Evolutionary conservation across 2,888 invertebrate genomes (phyloP).

Genomic region (Melitaea athalia): DNA sequence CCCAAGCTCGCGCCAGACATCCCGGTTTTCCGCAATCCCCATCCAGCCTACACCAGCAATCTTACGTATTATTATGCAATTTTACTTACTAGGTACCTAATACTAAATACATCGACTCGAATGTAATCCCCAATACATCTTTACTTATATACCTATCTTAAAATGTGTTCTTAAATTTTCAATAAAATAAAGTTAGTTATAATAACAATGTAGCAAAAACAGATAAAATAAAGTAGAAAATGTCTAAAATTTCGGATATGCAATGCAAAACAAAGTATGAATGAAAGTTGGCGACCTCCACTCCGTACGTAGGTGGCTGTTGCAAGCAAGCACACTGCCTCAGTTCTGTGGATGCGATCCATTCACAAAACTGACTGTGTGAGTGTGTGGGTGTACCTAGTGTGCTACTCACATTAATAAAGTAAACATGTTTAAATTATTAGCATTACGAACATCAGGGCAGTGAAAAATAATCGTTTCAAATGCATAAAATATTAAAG

Average conservation of each 20-base stretch:
- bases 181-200: too few relatives aligned
- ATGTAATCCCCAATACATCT: too few relatives aligned
- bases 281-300: slow-evolving; percentile 81
- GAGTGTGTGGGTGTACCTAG: slow-evolving; percentile 51
- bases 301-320: slow-evolving; percentile 71
- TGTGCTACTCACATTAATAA: slow-evolving; percentile 54
- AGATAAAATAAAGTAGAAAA: slow-evolving; percentile 11
- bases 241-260: slow-evolving; percentile 36
- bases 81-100: too few relatives aligned
- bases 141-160: too few relatives aligned
- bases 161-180: too few relatives aligned
- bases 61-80: too few relatives aligned
- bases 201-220: too few relatives aligned
- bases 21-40: too few relatives aligned
- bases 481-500: background rate
- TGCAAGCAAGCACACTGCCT: slow-evolving; percentile 59
- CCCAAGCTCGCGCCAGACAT: too few relatives aligned
- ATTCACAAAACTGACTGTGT: slow-evolving; percentile 66
- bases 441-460: slow-evolving; percentile 18
- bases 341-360: slow-evolving; percentile 51
- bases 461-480: slow-evolving; percentile 18
- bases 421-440: slow-evolving; percentile 43
- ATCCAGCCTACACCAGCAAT: too few relatives aligned
- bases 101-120: too few relatives aligned
- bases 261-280: slow-evolving; percentile 54